Base-by-base conservation (phyloP, 1,140 invertebrate genomes). In the Yoshiicerus persimilis region DNA sequence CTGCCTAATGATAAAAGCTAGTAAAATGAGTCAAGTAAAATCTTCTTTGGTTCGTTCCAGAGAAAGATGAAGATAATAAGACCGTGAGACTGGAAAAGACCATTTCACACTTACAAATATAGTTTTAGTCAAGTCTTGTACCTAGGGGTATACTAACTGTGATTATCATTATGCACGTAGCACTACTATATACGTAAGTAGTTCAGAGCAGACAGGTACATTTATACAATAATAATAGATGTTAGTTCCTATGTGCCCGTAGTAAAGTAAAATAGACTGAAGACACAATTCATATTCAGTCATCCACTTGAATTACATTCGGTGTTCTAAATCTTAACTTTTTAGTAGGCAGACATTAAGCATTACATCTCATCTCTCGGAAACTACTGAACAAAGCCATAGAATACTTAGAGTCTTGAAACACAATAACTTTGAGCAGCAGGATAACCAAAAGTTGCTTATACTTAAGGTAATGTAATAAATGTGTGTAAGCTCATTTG, bases 1-100 rank as follows among this genome's bases (percentile, higher is more conserved):
- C 83, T 47, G 41, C 20, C 41, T 62, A 56, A 56, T 85, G 47
- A 56, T 85, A 85, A 56, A 56, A 41, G 41, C 39, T 47, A 85
- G 38, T 38, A 80, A 80, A 80, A 80, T 80, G 32, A 36, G 16
- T 80, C 30, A 80, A 80, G 75, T 36, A 34, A 34, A 34, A n/a
- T 77, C 32, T 36, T 77, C 32, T 77, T 84, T 62, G 84, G n/a
- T 66, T 86, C 47, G 85, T 66, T 86, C 85, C 85, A 86, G 85
- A 86, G 56, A 27, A 86, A 64, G 85, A 70, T 64, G 47, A 86
- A 38, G 56, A 86, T 86, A 86, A 86, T 86, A 86, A 86, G 38
- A 86, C 25, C 85, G 85, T 86, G 85, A 56, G 85, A 86, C 64
- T 70, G 47, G 56, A 66, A 66, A 70, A 64, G 56, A 10, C 56